Evolutionary conservation across 1,140 invertebrate species (phyloP).

Genomic region (Zaprionus kolodkinae): DNA sequence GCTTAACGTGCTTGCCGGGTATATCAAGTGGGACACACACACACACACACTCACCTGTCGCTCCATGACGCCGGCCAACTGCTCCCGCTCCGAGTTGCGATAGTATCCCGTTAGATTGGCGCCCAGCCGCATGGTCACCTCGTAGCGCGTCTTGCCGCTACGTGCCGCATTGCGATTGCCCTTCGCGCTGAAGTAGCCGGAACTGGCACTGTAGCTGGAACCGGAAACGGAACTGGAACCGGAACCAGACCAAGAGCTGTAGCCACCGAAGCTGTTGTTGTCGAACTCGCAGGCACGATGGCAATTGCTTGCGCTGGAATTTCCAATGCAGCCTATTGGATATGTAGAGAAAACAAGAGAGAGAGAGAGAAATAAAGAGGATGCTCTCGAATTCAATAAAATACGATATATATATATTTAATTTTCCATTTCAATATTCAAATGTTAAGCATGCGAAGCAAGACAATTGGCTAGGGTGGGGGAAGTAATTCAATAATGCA

Average conservation of each 20-base stretch:
- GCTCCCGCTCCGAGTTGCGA: conserved; percentile 70
- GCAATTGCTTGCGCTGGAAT: conserved; percentile 56
- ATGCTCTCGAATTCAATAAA: not conserved
- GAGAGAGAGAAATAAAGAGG: not conserved
- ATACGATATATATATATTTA: not conserved
- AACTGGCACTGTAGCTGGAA: conserved; percentile 13
- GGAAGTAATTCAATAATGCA: conserved; percentile 46
- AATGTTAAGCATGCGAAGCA: conserved; percentile 5
- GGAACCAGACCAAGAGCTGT: not conserved
- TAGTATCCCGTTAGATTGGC: conserved; percentile 81
- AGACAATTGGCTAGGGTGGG: not conserved
- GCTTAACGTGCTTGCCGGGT: conserved; percentile 26
- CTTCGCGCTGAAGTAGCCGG: conserved; percentile 43
- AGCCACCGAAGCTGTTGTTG: conserved; percentile 20
- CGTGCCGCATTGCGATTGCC: conserved; percentile 62
- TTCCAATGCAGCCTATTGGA: conserved; percentile 67
- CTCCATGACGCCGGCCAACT: conserved; percentile 74
- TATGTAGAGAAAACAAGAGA: not conserved
- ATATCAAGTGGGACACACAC: conserved; percentile 2
- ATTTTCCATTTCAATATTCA: not conserved
- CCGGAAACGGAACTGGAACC: not conserved
- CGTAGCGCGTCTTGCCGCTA: conserved; percentile 78
- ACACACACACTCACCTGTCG: conserved; percentile 71
- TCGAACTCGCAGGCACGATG: conserved; percentile 64
- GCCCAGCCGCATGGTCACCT: conserved; percentile 80